Evolutionary conservation across 2,888 invertebrate species (phyloP).

Genomic region (Digitonthophagus gazella): DNA sequence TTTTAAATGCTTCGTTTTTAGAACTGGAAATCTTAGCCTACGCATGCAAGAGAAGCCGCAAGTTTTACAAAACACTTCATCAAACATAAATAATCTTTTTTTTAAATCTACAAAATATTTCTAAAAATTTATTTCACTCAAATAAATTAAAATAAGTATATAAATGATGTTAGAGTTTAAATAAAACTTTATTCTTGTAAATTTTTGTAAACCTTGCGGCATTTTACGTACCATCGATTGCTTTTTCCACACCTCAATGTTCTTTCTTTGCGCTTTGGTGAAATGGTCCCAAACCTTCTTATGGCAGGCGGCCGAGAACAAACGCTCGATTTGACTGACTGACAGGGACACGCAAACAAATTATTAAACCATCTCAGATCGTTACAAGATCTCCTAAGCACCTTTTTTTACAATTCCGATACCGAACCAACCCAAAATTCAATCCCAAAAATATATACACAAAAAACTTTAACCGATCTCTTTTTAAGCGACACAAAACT

Average conservation of each 20-base stretch:
- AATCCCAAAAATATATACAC: not conserved
- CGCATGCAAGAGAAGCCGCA: not conserved
- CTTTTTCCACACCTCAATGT: constrained; percentile 97
- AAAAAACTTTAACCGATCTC: not conserved
- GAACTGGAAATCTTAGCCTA: not conserved
- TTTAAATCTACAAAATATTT: not conserved
- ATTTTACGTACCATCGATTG: constrained; percentile 81
- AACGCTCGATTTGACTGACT: constrained; percentile 99
- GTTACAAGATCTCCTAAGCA: constrained; percentile 1
- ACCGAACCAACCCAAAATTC: too few relatives aligned
- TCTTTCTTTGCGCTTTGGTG: constrained; percentile 98
- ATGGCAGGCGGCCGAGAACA: constrained; percentile 92
- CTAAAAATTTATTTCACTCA: too few relatives aligned
- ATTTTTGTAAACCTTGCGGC: constrained; percentile 38
- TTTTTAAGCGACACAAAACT: not conserved
- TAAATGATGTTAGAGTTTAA: too few relatives aligned
- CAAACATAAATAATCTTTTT: not conserved
- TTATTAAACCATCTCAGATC: constrained; percentile 38
- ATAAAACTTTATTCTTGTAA: too few relatives aligned
- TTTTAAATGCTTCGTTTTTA: not conserved
- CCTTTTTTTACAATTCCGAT: constrained; percentile 6
- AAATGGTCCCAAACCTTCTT: constrained; percentile 99
- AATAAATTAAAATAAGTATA: too few relatives aligned
- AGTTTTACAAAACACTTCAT: not conserved
- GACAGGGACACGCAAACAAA: constrained; percentile 54